Base-by-base conservation (phyloP, 2,113 vertebrate species). In the Pogonocichla stellata region DNA sequence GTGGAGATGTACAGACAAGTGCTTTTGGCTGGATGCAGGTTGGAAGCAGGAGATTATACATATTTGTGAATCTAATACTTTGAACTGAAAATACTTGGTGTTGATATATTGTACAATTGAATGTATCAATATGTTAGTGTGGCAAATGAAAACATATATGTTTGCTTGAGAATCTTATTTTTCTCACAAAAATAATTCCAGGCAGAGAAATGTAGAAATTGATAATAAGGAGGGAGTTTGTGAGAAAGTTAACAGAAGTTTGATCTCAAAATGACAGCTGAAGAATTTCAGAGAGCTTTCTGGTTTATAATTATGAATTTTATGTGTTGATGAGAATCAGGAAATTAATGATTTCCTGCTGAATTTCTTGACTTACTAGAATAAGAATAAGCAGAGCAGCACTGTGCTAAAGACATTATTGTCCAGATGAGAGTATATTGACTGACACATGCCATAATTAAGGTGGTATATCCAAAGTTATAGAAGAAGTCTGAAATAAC, bases 1-100 rank as follows among this genome's bases (percentile, higher is more conserved):
- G 99, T 99, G 83, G 99, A 99, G 98, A 99, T 99, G 99, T 99
- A 99, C 96, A 98, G 98, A 92, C 99, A 99, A 97, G 99, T 99
- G 80, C 98, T 99, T 95, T 98, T 99, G 93, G 98, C 99, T 38
- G 99, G 99, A 57, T 99, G 99, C 99, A 99, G 99, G 99, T 99
- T 94, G 75, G 97, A 86, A 94, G 67, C 72, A 73, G 69, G 82
- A 74, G 23, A 92, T 70, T 71, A 74, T 42, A 38, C 36, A 36
- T 64, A 62, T 42, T 91, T 87, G 47, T 78, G 33, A 51, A 65
- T 91, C 38, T 66, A 11, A 22, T 78, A 18, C 11, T 65, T 66
- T 51, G 53, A 81, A 45, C 14, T 43, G 26, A 51, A 65, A 34
- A 17, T 42, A 5, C 22, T 86, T 33, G 19, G 4, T 36, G 40